phyloP scores from a whole-genome alignment of 2,113 vertebrate genomes.

The Asarcornis scutulata region DNA sequence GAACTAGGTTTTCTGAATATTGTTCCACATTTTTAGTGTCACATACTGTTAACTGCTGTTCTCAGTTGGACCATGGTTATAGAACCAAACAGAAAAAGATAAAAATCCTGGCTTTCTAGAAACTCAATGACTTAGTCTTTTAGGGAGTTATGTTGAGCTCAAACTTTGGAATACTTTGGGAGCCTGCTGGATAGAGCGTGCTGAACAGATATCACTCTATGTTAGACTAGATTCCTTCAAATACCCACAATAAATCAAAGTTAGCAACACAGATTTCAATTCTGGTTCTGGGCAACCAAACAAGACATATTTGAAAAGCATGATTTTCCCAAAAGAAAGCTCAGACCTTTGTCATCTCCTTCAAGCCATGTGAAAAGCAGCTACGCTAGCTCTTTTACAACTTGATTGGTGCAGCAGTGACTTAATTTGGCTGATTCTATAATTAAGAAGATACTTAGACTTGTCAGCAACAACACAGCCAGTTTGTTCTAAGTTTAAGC shows the following conservation, averaged over 20 bases:
- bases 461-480: conserved; percentile 44
- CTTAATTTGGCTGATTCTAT: conserved; percentile 40
- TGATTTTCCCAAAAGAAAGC: neutral
- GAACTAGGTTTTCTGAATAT: neutral
- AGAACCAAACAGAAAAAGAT: neutral
- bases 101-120: neutral
- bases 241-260: neutral
- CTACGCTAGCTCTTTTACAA: rapidly evolving
- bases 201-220: neutral
- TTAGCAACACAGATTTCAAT: neutral
- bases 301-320: neutral
- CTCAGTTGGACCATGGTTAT: neutral
- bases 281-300: neutral
- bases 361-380: neutral
- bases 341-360: neutral
- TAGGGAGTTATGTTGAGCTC: neutral
- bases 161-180: neutral
- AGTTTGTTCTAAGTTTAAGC: conserved; percentile 45
- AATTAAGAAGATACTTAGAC: conserved; percentile 57
- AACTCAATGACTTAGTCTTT: neutral
- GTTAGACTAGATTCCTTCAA: neutral
- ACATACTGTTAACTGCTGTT: neutral
- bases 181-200: neutral
- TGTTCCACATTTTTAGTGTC: neutral
- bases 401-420: neutral